Evolutionary conservation across 2,113 vertebrate genomes (phyloP).

Genomic region (Anolis carolinensis): DNA sequence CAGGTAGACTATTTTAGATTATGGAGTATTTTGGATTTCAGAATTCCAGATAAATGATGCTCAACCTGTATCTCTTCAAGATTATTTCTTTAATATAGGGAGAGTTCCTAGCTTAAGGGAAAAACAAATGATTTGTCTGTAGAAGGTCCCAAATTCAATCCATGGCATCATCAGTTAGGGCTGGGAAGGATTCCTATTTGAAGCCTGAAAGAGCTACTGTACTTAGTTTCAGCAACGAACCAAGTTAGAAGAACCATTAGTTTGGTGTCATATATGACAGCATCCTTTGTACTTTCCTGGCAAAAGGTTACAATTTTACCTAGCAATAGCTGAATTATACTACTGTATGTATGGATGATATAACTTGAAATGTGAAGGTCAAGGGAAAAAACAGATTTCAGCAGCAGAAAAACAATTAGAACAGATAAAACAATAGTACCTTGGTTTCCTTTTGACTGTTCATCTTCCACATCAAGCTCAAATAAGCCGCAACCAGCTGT

Average conservation of each 20-base stretch:
- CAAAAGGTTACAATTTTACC: background rate
- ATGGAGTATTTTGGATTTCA: no score
- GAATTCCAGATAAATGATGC: no score
- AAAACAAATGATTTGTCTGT: background rate
- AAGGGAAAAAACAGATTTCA: background rate
- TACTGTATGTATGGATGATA: background rate
- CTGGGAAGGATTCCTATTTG: background rate
- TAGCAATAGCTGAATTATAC: background rate
- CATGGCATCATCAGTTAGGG: background rate
- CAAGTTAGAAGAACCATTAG: background rate
- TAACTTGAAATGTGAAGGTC: fast-evolving
- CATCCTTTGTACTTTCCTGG: background rate
- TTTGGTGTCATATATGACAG: background rate
- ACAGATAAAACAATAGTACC: constrained; percentile 61
- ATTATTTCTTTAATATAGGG: background rate
- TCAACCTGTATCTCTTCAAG: background rate
- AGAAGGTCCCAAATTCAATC: background rate
- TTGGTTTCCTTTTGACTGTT: constrained; percentile 91
- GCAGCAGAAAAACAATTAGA: fast-evolving
- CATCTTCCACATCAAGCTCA: constrained; percentile 87
- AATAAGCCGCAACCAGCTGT: constrained; percentile 90
- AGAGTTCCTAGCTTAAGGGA: background rate
- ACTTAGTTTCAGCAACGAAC: background rate
- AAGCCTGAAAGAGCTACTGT: background rate
- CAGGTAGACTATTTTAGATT: no score